These are phyloP conservation scores for Drosophila rellima DNA, from an alignment of 2,888 invertebrate species.

Conservation along the genomic window DNA sequence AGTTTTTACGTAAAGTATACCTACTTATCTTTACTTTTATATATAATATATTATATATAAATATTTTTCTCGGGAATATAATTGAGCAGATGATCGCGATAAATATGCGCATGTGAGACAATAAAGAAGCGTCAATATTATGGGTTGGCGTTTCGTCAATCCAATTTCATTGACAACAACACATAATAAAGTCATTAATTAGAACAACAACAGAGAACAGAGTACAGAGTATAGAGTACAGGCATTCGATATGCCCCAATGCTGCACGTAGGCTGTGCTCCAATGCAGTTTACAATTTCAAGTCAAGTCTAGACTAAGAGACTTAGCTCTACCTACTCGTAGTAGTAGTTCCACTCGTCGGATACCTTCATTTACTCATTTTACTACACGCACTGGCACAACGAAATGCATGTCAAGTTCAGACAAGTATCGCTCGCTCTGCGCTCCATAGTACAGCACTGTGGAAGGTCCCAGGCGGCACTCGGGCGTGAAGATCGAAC, in stretches of 20 bases:
- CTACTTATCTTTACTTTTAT: too few species aligned
- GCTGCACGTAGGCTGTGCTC: constrained; percentile 65
- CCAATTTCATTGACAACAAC: constrained; percentile 29
- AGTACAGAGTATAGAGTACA: constrained; percentile 14
- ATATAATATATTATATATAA: neutral
- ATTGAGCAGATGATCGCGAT: constrained; percentile 17
- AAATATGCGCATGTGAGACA: neutral
- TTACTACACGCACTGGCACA: constrained; percentile 61
- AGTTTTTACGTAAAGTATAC: too few species aligned
- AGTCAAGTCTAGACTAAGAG: constrained; percentile 58
- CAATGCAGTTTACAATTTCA: constrained; percentile 70
- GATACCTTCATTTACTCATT: constrained; percentile 30
- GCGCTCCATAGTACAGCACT: constrained; percentile 4
- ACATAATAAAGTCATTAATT: constrained; percentile 63
- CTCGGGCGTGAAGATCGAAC: constrained; percentile 79
- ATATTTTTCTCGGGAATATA: neutral
- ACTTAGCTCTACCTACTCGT: constrained; percentile 45
- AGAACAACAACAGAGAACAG: constrained; percentile 51
- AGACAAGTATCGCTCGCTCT: constrained; percentile 46
- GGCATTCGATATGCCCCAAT: constrained; percentile 63
- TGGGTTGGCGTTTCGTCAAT: constrained; percentile 24
- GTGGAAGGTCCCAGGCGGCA: constrained; percentile 62
- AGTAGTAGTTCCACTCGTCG: constrained; percentile 20
- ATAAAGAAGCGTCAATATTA: constrained; percentile 18
- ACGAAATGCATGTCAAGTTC: constrained; percentile 75